Conservation (phyloP, 37 sponge, comb jelly and placozoan species). For the Oscarella lobularis region DNA sequence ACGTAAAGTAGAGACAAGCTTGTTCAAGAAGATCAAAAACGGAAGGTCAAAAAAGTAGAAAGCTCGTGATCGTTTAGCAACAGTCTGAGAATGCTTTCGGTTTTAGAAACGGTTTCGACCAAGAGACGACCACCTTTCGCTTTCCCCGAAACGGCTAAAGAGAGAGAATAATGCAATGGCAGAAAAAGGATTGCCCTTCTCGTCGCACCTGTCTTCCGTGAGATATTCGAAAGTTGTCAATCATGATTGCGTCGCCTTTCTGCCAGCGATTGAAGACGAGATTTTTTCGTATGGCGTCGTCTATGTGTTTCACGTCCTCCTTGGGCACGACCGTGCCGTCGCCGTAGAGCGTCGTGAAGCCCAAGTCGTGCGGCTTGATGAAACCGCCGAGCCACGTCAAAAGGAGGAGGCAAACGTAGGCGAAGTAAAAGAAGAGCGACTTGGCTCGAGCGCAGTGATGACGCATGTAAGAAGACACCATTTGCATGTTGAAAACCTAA, state of each 20-base stretch:
- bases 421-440: slow-evolving; percentile 19
- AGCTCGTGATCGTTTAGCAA: no score
- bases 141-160: slow-evolving; percentile 28
- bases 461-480: slow-evolving; percentile 23
- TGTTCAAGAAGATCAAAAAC: no score
- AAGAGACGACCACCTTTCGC: slow-evolving; percentile 41
- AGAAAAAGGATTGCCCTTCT: background rate
- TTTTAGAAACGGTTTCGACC: slow-evolving; percentile 35
- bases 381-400: slow-evolving; percentile 20
- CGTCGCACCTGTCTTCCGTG: slow-evolving; percentile 51
- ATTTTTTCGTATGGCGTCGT: slow-evolving; percentile 39
- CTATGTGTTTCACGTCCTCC: slow-evolving; percentile 15
- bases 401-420: slow-evolving; percentile 12
- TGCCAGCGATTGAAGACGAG: slow-evolving; percentile 62
- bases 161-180: background rate
- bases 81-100: slow-evolving; percentile 7
- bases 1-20: no score
- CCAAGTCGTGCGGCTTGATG: slow-evolving; percentile 19
- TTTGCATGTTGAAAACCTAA: slow-evolving; percentile 40
- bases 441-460: slow-evolving; percentile 30
- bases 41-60: no score
- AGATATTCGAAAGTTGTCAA: slow-evolving; percentile 53
- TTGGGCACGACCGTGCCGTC: slow-evolving; percentile 49
- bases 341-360: slow-evolving; percentile 32
- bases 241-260: slow-evolving; percentile 50